Evolutionary conservation across 2,113 vertebrate genomes (phyloP).

Genomic region (Scalopus aquaticus): DNA sequence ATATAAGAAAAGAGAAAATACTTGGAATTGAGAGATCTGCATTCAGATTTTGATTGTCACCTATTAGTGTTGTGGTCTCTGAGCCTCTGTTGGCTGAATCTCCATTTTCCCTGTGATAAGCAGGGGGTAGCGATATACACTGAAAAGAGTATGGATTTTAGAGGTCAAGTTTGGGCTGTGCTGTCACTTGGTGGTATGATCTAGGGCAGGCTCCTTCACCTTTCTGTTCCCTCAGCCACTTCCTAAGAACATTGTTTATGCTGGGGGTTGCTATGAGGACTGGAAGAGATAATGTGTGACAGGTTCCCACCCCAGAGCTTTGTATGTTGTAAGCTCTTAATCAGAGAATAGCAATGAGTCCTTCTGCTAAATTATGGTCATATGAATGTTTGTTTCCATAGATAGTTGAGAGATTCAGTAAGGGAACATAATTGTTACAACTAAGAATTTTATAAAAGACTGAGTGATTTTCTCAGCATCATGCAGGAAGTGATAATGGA

Average conservation of each 20-base stretch:
- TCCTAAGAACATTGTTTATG: neutral
- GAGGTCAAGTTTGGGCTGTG: neutral
- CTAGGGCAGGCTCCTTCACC: neutral
- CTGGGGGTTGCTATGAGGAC: neutral
- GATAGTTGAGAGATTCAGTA: neutral
- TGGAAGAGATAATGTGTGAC: neutral
- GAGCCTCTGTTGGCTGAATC: neutral
- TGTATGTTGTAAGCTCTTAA: neutral
- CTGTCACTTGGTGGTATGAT: neutral
- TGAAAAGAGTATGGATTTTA: neutral
- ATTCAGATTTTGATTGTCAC: neutral
- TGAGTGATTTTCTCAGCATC: neutral
- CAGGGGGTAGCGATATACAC: neutral
- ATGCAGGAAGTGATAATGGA: neutral
- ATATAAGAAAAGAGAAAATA: neutral
- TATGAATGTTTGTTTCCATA: neutral
- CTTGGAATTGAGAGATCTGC: neutral
- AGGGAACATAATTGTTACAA: neutral
- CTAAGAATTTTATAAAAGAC: neutral
- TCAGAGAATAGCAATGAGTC: neutral
- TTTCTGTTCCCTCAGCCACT: neutral
- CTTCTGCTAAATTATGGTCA: neutral
- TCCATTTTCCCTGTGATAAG: neutral
- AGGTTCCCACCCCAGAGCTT: neutral
- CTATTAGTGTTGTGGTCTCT: neutral